A percentile compares a stretch with the other conserved stretches of the same genome.
Conservation (phyloP, 2,113 vertebrate species). For the Pelecanus crispus region DNA sequence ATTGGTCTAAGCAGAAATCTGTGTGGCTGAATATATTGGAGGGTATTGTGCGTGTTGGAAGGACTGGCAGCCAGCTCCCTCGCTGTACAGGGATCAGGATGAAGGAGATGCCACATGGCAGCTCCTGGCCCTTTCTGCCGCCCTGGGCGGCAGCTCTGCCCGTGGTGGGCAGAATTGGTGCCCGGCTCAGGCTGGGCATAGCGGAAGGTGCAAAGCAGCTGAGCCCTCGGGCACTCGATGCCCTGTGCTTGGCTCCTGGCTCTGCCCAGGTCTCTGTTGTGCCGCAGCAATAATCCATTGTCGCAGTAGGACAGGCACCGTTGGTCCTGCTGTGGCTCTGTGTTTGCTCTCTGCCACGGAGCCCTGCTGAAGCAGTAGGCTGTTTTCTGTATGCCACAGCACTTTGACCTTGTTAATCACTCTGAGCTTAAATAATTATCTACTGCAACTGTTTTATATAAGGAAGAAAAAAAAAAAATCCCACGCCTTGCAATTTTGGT, state of each 20-base stretch:
- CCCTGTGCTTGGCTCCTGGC: neutral
- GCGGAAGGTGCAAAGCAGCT: neutral
- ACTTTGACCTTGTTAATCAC: neutral
- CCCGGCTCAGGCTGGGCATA: neutral
- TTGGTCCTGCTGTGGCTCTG: neutral
- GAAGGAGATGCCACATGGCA: neutral
- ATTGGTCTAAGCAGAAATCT: neutral
- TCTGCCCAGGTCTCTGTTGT: neutral
- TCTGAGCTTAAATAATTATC: neutral
- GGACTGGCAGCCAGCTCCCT: neutral
- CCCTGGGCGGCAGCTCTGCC: neutral
- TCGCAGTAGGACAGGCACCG: neutral
- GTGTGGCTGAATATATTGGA: accelerated
- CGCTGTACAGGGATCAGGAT: accelerated
- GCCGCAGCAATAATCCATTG: neutral
- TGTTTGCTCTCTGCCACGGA: neutral
- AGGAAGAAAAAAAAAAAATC: neutral
- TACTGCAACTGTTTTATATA: neutral
- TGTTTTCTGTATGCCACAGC: neutral
- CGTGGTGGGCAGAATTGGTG: accelerated
- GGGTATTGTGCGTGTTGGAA: neutral
- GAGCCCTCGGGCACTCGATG: accelerated
- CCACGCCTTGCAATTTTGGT: neutral
- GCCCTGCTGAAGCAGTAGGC: neutral
- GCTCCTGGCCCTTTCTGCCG: neutral